Base-by-base conservation (phyloP, 1,140 invertebrate genomes). In the Ceratina japonica region DNA sequence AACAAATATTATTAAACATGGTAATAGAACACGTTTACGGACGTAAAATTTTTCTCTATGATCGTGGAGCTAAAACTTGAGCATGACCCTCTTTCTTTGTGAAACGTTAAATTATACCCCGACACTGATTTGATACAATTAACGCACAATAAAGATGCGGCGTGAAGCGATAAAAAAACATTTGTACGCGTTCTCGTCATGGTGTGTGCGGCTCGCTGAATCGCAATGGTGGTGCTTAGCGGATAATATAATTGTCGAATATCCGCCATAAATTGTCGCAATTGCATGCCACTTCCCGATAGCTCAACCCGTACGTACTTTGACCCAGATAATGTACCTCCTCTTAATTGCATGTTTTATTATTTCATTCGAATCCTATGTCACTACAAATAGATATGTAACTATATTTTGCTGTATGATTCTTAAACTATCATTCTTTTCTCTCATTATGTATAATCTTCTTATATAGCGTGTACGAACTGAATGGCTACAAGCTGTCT, bases 281-380 rank as follows among this genome's bases (percentile, higher is more conserved):
- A 78, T 78, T 78, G 69, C 69, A 72, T 56, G 69, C 68, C 59
- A 72, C 68, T 72, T 78, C 69, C 75, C 51, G 68, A 72, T 63
- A 72, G 68, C 61, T 16, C 58, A n/a, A 10, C 75, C 27, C n/a
- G 27, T 44, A 18, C n/a, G 31, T 54, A 56, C 59, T 63, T 56
- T 31, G 69, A 78, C 69, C 75, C 22, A 72, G 59, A 78, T 78
- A 44, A 54, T 78, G n/a, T 77, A 64, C 71, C 69, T 78, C 59
- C 16, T 20, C 59, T 75, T 75, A 74, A 74, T 74, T 74, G 61
- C 24, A 37, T 4, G n/a, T 74, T 74, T 64, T 61, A 74, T 74
- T 73, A 24, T 73, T 73, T 63, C 71, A 22, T 31, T 63, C 2
- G n/a, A 62, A 73, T 73, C 52, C 44, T 37, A 3, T 0, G 3